Conservation (phyloP, 1,140 invertebrate genomes). For the Heliconius hermathena region DNA sequence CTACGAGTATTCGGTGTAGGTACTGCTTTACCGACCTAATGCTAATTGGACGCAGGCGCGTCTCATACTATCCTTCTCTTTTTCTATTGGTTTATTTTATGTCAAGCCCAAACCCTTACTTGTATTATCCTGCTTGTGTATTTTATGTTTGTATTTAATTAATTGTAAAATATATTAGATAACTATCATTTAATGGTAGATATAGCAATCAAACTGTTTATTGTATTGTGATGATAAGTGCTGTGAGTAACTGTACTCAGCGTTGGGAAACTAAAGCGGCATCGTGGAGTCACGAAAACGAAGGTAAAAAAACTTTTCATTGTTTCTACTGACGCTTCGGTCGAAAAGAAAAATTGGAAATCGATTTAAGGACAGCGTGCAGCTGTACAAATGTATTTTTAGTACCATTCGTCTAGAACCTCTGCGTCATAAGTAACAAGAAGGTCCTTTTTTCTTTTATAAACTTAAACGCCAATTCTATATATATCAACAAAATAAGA, state of each 20-base stretch:
- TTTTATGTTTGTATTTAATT: constrained; percentile 70
- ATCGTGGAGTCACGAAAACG: constrained; percentile 82
- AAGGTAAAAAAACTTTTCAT: constrained; percentile 80
- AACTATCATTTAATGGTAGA: constrained; percentile 70
- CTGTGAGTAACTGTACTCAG: constrained; percentile 79
- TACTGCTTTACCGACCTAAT: constrained; percentile 66
- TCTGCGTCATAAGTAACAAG: background rate
- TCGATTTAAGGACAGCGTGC: constrained; percentile 48
- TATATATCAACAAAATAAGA: constrained; percentile 22
- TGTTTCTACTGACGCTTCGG: constrained; percentile 71
- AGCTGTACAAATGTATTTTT: constrained; percentile 15
- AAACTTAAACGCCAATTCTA: constrained; percentile 3
- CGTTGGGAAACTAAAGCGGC: constrained; percentile 79
- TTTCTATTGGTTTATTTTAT: constrained; percentile 79
- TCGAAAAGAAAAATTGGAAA: constrained; percentile 62
- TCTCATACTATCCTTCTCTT: constrained; percentile 65
- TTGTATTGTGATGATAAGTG: constrained; percentile 81
- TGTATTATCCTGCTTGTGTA: constrained; percentile 74
- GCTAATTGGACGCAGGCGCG: constrained; percentile 70
- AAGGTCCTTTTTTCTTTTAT: background rate
- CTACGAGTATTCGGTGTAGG: constrained; percentile 33
- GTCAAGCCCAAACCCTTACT: constrained; percentile 75
- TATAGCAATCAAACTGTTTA: constrained; percentile 66
- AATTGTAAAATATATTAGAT: constrained; percentile 56
- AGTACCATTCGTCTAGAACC: background rate